Evolutionary conservation across 2,113 vertebrate genomes (phyloP).

Genomic region (Mustela lutreola): DNA sequence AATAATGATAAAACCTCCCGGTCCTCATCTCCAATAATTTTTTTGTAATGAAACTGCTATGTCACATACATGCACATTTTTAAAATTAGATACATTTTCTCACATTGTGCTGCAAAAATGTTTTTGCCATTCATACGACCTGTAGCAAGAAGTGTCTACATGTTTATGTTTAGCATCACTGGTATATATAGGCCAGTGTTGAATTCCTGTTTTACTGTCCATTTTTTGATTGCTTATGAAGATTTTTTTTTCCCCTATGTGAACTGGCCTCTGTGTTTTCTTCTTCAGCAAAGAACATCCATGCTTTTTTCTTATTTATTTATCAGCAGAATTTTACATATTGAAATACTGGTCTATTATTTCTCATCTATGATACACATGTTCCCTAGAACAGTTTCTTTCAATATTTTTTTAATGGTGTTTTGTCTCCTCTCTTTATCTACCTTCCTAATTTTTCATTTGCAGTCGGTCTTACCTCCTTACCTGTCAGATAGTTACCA

Average conservation of each 20-base stretch:
- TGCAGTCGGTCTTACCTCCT: background rate
- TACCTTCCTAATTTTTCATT: background rate
- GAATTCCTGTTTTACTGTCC: background rate
- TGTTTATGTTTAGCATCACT: background rate
- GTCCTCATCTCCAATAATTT: background rate
- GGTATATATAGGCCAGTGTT: background rate
- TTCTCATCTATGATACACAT: background rate
- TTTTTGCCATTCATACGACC: background rate
- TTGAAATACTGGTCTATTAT: background rate
- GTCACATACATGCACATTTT: background rate
- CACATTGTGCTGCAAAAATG: background rate
- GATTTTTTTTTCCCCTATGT: background rate
- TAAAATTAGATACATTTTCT: background rate
- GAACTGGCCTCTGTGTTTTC: background rate
- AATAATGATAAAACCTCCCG: background rate
- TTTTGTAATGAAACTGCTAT: background rate
- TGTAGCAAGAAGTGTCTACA: background rate
- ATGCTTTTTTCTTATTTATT: background rate
- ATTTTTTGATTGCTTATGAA: background rate
- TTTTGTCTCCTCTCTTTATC: background rate
- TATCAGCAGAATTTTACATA: background rate
- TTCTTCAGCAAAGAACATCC: background rate
- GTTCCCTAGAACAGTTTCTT: background rate
- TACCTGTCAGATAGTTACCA: background rate
- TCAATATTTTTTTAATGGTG: background rate